Percentiles rank a stretch among this genome's conserved stretches.
Evolutionary conservation across 2,888 invertebrate species (phyloP).

Genomic region (Cotesia congregata): DNA sequence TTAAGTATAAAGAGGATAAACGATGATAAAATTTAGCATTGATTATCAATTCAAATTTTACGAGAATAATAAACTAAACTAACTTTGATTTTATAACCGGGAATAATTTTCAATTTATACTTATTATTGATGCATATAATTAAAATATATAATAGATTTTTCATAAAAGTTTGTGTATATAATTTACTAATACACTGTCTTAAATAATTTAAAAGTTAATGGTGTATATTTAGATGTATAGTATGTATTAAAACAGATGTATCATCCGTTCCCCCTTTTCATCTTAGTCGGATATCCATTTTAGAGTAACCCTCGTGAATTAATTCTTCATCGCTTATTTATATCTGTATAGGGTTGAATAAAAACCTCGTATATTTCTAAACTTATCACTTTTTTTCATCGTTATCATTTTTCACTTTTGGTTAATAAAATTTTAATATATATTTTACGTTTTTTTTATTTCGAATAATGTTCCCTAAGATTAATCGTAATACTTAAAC

Average conservation of each 20-base stretch:
- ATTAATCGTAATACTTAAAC: too few species aligned
- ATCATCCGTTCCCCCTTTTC: slow-evolving; percentile 42
- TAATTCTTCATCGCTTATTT: slow-evolving; percentile 28
- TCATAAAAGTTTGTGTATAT: too few species aligned
- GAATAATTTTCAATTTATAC: neutral
- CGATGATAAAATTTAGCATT: slow-evolving; percentile 32
- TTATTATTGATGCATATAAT: neutral
- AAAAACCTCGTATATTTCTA: neutral
- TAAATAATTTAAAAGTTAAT: neutral
- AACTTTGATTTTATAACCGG: neutral
- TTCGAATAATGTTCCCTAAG: too few species aligned
- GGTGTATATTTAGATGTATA: slow-evolving; percentile 8
- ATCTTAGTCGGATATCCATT: slow-evolving; percentile 46
- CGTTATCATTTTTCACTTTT: neutral
- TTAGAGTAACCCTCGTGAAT: slow-evolving; percentile 28
- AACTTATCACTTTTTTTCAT: neutral
- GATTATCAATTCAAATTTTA: slow-evolving; percentile 17
- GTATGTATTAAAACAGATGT: slow-evolving; percentile 50
- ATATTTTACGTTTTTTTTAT: too few species aligned
- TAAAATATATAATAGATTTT: neutral
- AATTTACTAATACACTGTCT: neutral
- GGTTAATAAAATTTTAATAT: neutral
- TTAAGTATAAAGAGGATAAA: neutral
- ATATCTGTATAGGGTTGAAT: neutral
- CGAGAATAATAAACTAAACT: neutral